Conservation (phyloP, 1,140 invertebrate species). For the Hycleus cichorii region DNA sequence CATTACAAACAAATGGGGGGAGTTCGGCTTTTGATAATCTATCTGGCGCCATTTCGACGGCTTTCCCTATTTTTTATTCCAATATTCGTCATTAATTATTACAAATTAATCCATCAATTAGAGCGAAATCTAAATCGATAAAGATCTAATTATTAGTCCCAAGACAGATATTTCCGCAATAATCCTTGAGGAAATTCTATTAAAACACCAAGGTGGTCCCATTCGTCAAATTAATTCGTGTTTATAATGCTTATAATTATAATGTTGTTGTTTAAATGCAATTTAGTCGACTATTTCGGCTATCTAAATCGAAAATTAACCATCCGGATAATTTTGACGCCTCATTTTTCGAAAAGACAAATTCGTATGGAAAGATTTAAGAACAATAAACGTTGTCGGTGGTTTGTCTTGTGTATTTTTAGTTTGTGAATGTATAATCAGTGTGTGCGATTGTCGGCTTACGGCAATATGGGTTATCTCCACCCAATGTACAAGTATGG, state of each 20-base stretch:
- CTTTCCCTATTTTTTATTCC: background rate
- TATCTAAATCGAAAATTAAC: background rate
- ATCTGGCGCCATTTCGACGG: background rate
- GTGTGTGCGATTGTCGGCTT: constrained; percentile 12
- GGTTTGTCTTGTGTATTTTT: background rate
- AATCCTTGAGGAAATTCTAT: constrained; percentile 9
- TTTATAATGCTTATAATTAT: constrained; percentile 7
- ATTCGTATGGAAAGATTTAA: constrained; percentile 3
- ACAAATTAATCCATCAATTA: background rate
- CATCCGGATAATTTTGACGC: too few relatives aligned
- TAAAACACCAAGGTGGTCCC: constrained; percentile 9
- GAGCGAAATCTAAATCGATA: background rate
- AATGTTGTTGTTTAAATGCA: constrained; percentile 9
- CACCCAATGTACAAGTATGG: constrained; percentile 20
- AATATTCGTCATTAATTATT: background rate
- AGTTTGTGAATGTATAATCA: constrained; percentile 30
- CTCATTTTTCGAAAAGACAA: constrained; percentile 1
- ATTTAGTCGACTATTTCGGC: constrained; percentile 5
- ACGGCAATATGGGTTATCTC: constrained; percentile 26
- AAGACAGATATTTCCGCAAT: background rate
- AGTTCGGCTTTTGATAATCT: background rate
- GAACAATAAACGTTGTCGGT: constrained; percentile 22
- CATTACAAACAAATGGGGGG: background rate
- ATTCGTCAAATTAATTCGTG: constrained; percentile 14
- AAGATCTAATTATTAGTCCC: background rate